phyloP scores from a whole-genome alignment of 2,888 invertebrate genomes.

The Rhagonycha lutea region DNA sequence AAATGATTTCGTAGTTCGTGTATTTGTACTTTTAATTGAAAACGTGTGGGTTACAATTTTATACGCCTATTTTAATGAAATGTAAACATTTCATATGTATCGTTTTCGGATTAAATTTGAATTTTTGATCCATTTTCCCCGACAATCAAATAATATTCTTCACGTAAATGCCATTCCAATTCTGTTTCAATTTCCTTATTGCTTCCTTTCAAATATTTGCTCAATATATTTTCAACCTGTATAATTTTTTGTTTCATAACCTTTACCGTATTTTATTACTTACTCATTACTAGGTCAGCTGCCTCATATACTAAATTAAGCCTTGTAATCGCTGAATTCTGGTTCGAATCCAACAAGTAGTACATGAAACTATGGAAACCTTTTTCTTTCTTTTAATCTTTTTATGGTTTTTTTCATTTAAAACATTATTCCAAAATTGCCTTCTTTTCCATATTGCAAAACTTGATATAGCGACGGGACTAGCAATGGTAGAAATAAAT shows the following conservation, averaged over 20 bases:
- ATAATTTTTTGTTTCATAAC: not conserved
- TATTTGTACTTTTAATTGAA: conserved; percentile 53
- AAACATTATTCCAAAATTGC: no score
- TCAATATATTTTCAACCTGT: not conserved
- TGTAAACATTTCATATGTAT: conserved; percentile 49
- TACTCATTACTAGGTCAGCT: no score
- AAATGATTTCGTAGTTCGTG: conserved; percentile 34
- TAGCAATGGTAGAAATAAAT: no score
- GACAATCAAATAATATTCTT: conserved; percentile 41
- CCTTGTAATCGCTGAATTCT: no score
- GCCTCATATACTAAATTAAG: no score
- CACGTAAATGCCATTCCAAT: not conserved
- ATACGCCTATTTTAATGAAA: conserved; percentile 54
- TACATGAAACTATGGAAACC: no score
- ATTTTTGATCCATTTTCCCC: conserved; percentile 44
- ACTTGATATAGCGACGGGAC: no score
- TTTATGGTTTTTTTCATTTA: no score
- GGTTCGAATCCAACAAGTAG: no score
- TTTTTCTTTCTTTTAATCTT: no score
- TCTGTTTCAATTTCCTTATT: not conserved
- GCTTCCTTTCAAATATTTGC: not conserved
- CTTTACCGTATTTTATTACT: no score
- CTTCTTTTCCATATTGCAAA: no score
- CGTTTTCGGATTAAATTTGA: conserved; percentile 41
- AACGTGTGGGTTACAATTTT: conserved; percentile 54